These are phyloP conservation scores for Python bivittatus DNA, from an alignment of 2,113 vertebrate genomes.

Conservation along the genomic window DNA sequence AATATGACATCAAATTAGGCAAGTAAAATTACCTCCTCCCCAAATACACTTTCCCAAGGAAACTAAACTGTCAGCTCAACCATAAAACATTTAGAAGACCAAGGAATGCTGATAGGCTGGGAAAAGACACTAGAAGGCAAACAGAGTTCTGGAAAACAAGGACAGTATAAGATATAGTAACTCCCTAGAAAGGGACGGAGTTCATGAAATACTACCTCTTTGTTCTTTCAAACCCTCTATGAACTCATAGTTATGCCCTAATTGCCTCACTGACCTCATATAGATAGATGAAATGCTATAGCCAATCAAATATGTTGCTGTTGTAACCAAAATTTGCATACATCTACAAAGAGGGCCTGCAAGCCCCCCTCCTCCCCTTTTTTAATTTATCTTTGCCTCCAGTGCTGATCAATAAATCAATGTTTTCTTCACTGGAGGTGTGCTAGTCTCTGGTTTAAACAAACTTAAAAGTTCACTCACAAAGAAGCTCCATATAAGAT, in stretches of 20 bases:
- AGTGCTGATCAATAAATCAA: not conserved
- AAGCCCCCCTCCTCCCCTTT: no score
- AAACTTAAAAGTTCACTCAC: not conserved
- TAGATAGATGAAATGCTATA: not conserved
- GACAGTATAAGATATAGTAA: not conserved
- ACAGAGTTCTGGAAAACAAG: not conserved
- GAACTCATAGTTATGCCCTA: not conserved
- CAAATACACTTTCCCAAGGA: not conserved
- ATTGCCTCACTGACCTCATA: not conserved
- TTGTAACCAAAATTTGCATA: not conserved
- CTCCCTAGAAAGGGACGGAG: not conserved
- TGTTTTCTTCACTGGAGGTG: not conserved
- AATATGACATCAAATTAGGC: not conserved
- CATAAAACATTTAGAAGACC: not conserved
- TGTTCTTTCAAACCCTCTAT: not conserved
- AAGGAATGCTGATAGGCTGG: not conserved
- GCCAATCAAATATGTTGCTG: not conserved
- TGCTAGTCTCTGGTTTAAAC: not conserved
- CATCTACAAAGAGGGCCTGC: not conserved
- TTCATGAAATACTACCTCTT: not conserved
- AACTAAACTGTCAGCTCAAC: not conserved
- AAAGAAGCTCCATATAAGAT: not conserved
- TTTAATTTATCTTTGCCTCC: not conserved
- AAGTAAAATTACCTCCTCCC: not conserved
- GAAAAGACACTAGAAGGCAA: not conserved